A percentile compares a stretch with the other conserved stretches of the same genome.
Conservation (phyloP, 53 echinoderm and acorn worm genomes). For the Luidia sarsii region DNA sequence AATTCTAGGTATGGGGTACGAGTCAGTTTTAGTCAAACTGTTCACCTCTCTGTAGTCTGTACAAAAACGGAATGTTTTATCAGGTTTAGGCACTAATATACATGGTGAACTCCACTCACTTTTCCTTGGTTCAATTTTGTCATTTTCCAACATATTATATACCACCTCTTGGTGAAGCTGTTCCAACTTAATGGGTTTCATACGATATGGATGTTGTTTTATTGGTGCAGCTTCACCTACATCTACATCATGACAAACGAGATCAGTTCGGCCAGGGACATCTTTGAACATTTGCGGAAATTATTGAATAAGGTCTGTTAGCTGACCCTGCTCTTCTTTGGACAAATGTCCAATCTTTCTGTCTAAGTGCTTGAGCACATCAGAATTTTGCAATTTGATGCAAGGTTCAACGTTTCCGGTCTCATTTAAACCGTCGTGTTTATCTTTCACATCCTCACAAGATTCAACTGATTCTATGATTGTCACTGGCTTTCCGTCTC, state of each 20-base stretch:
- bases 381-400: slow-evolving; percentile 41
- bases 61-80: slow-evolving; percentile 31
- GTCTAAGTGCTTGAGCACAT: slow-evolving; percentile 22
- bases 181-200: slow-evolving; percentile 46
- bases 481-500: not conserved
- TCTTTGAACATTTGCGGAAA: no score
- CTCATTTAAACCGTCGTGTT: not conserved
- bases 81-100: slow-evolving; percentile 4
- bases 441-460: not conserved
- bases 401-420: not conserved
- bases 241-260: no score
- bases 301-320: slow-evolving; percentile 35
- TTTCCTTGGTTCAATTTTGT: slow-evolving; percentile 32
- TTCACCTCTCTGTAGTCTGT: slow-evolving; percentile 64
- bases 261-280: slow-evolving; percentile 43
- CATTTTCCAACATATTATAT: slow-evolving; percentile 40
- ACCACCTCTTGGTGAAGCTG: slow-evolving; percentile 9
- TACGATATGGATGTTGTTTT: slow-evolving; percentile 67
- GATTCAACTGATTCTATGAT: not conserved
- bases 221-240: slow-evolving; percentile 60
- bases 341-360: slow-evolving; percentile 54
- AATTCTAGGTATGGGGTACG: slow-evolving; percentile 41
- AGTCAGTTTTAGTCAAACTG: slow-evolving; percentile 36
- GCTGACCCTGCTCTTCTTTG: slow-evolving; percentile 8
- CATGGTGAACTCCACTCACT: slow-evolving; percentile 49